Evolutionary conservation across 2,797 vertebrate species (phyloP).

Genomic region (Tamandua tetradactyla): DNA sequence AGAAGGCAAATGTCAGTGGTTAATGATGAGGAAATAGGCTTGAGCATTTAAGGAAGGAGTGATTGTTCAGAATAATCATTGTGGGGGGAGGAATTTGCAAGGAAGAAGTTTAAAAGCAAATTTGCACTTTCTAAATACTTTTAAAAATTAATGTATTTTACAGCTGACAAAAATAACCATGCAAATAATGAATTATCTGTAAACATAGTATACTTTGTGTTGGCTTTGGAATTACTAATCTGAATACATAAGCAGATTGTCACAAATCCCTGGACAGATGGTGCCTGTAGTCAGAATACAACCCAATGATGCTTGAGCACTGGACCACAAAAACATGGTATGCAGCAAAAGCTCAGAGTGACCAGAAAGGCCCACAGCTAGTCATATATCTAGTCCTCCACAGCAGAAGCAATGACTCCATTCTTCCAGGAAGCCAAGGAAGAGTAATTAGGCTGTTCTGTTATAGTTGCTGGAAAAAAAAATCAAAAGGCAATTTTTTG

Average conservation of each 20-base stretch:
- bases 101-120: slow-evolving; percentile 19
- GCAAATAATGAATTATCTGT: neutral
- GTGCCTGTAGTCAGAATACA: neutral
- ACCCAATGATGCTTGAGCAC: neutral
- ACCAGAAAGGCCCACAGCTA: neutral
- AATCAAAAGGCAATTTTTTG: neutral
- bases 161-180: neutral
- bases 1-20: neutral
- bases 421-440: neutral
- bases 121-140: neutral
- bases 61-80: neutral
- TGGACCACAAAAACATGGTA: neutral
- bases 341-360: neutral
- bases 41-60: neutral
- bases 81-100: neutral
- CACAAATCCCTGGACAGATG: neutral
- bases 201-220: neutral
- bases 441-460: neutral
- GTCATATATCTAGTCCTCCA: neutral
- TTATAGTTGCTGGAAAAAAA: neutral
- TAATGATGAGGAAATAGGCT: neutral
- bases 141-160: neutral
- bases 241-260: neutral
- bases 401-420: neutral
- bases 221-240: neutral